phyloP scores from a whole-genome alignment of 2,113 vertebrate species.

The Murina feae region DNA sequence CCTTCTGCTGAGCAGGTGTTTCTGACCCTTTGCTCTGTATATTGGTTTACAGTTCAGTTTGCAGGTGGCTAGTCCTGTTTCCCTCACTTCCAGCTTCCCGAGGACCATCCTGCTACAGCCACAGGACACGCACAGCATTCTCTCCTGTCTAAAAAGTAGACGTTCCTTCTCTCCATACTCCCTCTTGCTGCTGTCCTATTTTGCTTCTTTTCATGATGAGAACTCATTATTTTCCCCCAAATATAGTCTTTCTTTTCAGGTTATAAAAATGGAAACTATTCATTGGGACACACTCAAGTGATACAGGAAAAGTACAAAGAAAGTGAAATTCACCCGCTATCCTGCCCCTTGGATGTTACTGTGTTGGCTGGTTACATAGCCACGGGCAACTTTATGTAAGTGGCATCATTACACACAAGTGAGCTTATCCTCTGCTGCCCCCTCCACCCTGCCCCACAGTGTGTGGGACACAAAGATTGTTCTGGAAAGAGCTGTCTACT shows the following conservation, averaged over 20 bases:
- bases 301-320: not conserved
- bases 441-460: not conserved
- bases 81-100: not conserved
- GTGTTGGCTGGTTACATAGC: not conserved
- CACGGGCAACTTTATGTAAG: not conserved
- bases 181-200: constrained; percentile 33
- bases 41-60: not conserved
- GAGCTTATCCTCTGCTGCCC: not conserved
- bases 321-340: not conserved
- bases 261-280: constrained; percentile 52
- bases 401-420: not conserved
- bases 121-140: not conserved
- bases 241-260: constrained; percentile 41
- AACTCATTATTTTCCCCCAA: not conserved
- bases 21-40: not conserved
- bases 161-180: not conserved
- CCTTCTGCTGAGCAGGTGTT: not conserved
- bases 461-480: not conserved
- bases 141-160: not conserved
- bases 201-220: not conserved
- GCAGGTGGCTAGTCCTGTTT: not conserved
- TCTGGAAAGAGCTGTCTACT: not conserved
- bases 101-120: not conserved
- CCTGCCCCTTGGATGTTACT: not conserved
- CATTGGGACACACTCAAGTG: not conserved